A percentile compares a stretch with the other conserved stretches of the same genome.
phyloP scores from a whole-genome alignment of 2,888 invertebrate genomes.

The Dryococelus australis region DNA sequence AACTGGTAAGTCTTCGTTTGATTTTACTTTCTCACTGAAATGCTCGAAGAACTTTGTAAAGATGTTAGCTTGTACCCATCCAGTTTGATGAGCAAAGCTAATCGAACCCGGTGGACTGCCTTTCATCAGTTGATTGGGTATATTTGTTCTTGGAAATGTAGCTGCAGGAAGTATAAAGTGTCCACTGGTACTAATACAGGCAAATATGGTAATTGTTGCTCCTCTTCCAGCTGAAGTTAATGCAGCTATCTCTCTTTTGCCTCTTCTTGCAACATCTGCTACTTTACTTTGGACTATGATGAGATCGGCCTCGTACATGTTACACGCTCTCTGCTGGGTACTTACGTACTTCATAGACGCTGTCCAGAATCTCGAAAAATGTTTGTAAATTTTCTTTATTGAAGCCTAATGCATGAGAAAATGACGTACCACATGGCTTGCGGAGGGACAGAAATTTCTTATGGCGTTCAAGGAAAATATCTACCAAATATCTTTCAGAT shows the following conservation, averaged over 20 bases:
- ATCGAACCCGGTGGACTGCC: background rate
- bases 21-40: slow-evolving; percentile 27
- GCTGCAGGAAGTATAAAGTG: slow-evolving; percentile 24
- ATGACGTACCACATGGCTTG: background rate
- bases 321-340: background rate
- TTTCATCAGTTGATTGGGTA: slow-evolving; percentile 18
- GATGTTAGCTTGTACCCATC: slow-evolving; percentile 27
- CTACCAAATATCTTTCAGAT: background rate
- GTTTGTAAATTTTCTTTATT: background rate
- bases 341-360: background rate
- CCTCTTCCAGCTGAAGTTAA: slow-evolving; percentile 30
- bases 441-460: background rate
- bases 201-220: slow-evolving; percentile 13
- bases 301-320: background rate
- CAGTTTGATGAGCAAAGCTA: slow-evolving; percentile 26
- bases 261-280: slow-evolving; percentile 26
- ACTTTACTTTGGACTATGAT: slow-evolving; percentile 36
- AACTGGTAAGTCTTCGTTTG: slow-evolving; percentile 25
- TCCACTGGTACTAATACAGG: slow-evolving; percentile 33
- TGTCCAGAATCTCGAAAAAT: slow-evolving; percentile 29
- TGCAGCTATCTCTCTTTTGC: slow-evolving; percentile 34
- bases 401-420: slow-evolving; percentile 27
- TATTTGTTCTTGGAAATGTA: slow-evolving; percentile 31
- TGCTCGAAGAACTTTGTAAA: slow-evolving; percentile 26
- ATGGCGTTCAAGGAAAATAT: background rate